A percentile compares a stretch with the other conserved stretches of the same genome.
Evolutionary conservation across 2,113 vertebrate genomes (phyloP).

Genomic region (Campylorhamphus procurvoides): DNA sequence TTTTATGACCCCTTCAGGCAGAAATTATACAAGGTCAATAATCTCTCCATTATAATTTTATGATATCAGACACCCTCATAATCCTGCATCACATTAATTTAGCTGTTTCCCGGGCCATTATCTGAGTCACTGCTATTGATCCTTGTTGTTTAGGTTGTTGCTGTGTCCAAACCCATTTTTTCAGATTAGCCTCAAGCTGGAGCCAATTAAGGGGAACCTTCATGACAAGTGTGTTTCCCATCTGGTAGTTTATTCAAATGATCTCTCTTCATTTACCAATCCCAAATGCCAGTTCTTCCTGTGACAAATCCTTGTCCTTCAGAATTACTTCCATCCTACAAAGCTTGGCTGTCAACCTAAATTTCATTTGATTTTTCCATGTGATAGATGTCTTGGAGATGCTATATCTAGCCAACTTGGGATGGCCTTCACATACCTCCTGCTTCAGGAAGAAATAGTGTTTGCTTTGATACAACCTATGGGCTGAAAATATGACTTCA

Average conservation of each 20-base stretch:
- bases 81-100: not conserved
- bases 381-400: not conserved
- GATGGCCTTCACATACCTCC: not conserved
- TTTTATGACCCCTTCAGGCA: not conserved
- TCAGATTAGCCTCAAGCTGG: slow-evolving; percentile 1
- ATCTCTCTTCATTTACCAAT: slow-evolving; percentile 4
- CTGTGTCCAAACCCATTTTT: slow-evolving; percentile 15
- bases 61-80: not conserved
- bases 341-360: not conserved
- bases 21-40: slow-evolving; percentile 19
- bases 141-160: not conserved
- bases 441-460: not conserved
- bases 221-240: slow-evolving; percentile 1
- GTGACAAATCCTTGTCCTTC: not conserved
- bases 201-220: not conserved
- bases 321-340: not conserved
- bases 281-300: not conserved
- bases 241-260: not conserved
- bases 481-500: not conserved
- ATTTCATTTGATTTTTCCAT: not conserved
- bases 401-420: not conserved
- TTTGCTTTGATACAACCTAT: not conserved
- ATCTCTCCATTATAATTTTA: not conserved
- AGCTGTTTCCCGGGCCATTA: not conserved
- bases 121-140: not conserved